Conservation (phyloP, 2,888 invertebrate genomes). For the Megalurothrips usitatus region DNA sequence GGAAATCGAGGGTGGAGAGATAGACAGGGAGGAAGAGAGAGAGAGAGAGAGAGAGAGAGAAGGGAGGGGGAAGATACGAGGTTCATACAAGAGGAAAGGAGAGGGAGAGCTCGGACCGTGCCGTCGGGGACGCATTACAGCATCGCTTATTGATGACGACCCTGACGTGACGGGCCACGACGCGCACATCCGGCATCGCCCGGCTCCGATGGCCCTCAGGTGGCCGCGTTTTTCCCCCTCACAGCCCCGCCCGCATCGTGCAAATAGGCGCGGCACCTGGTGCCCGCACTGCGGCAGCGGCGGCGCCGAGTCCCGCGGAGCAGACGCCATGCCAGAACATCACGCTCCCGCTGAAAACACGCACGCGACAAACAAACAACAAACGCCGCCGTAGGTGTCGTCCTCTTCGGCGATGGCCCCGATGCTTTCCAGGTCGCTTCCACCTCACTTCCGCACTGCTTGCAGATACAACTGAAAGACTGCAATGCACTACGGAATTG, state of each 20-base stretch:
- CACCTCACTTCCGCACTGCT: constrained; percentile 92
- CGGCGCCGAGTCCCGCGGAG: not conserved
- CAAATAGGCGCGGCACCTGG: not conserved
- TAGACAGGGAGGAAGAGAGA: not conserved
- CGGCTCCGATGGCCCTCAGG: not conserved
- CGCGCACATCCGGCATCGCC: not conserved
- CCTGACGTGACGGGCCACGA: not conserved
- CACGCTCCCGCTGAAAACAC: not conserved
- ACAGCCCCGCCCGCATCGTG: no score
- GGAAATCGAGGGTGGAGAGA: not conserved
- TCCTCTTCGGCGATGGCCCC: not conserved
- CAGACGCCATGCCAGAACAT: not conserved
- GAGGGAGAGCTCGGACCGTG: not conserved
- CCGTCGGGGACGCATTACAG: not conserved
- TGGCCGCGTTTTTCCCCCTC: not conserved
- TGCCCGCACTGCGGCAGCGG: not conserved
- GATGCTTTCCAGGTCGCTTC: constrained; percentile 41
- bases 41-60: not conserved
- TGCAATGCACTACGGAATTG: constrained; percentile 98
- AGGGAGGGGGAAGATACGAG: not conserved
- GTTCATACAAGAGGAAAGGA: not conserved
- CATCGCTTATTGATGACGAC: constrained; percentile 10
- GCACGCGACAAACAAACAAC: not conserved
- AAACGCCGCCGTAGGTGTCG: not conserved
- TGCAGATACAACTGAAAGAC: constrained; percentile 75